Evolutionary conservation across 2,888 invertebrate genomes (phyloP).

Genomic region (Onchidella celtica): DNA sequence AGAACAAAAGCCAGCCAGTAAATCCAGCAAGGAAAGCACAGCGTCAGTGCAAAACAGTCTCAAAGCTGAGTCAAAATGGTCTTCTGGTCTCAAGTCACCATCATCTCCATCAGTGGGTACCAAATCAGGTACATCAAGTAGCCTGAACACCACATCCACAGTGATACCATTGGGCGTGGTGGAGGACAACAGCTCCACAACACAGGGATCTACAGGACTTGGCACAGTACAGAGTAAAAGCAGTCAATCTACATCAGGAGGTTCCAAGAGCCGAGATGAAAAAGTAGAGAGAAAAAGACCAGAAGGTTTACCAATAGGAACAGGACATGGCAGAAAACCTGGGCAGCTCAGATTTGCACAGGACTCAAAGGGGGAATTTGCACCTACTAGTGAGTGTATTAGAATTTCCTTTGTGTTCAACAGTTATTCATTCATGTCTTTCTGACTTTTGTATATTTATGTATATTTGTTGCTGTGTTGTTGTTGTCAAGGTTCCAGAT

Average conservation of each 20-base stretch:
- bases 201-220: no score
- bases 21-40: slow-evolving; percentile 52
- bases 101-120: not conserved
- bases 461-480: no score
- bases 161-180: no score
- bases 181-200: no score
- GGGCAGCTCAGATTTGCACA: slow-evolving; percentile 61
- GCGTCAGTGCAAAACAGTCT: slow-evolving; percentile 50
- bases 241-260: not conserved
- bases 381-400: slow-evolving; percentile 21
- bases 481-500: no score
- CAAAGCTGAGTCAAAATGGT: slow-evolving; percentile 7
- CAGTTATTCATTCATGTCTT: no score
- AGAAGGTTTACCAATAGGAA: slow-evolving; percentile 54
- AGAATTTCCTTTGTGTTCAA: not conserved
- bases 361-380: slow-evolving; percentile 54
- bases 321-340: slow-evolving; percentile 50
- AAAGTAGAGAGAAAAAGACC: slow-evolving; percentile 57
- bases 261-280: slow-evolving; percentile 51
- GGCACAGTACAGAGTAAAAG: not conserved
- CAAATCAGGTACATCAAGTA: not conserved
- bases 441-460: no score
- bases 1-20: slow-evolving; percentile 18
- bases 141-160: no score
- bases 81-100: not conserved